Base-by-base conservation (phyloP, 1,140 invertebrate genomes). In the Pomacea maculata region DNA sequence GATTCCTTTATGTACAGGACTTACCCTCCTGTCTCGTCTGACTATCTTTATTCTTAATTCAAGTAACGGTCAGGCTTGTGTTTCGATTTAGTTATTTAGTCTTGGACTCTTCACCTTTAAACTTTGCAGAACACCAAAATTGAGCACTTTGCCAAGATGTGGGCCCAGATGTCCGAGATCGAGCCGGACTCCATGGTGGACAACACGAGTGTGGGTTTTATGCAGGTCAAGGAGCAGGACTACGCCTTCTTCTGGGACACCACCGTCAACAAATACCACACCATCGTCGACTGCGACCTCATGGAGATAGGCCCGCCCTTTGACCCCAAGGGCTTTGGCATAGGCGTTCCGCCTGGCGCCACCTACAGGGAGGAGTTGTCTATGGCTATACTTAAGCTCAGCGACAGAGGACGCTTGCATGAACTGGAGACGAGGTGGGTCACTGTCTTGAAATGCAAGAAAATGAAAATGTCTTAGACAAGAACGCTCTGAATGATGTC, bases 131-230 rank as follows among this genome's bases (percentile, higher is more conserved):
- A 98, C 88, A 98, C 97, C 0, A 98, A 97, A 92, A 98, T 98
- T 81, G 96, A 95, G 29, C 97, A 96, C 64, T 98, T 98, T 91
- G 94, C 97, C 88, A 98, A 97, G 92, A 99, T 99, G 98, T 99
- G 97, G 98, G 85, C 86, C 19, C 87, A 88, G 63, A 91, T 90
- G 89, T 87, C 87, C 0, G 88, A 89, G 80, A 82, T 91, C 25
- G 87, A 90, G 4, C 87, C 88, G 1, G 83, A 87, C 25, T 85
- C 85, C 14, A 89, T 87, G 68, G 89, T 91, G 85, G 86, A 89
- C 15, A 83, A 82, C 55, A 89, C 83, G 25, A 87, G 85, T 15
- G 82, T 84, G 45, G 90, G 89, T 1, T 89, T 87, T 68, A 75
- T 83, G 55, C 87, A 88, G 80, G 90, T 90, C 34, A 88, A 88